Conservation (phyloP, 1,140 invertebrate genomes). For the Neocloeon triangulifer region DNA sequence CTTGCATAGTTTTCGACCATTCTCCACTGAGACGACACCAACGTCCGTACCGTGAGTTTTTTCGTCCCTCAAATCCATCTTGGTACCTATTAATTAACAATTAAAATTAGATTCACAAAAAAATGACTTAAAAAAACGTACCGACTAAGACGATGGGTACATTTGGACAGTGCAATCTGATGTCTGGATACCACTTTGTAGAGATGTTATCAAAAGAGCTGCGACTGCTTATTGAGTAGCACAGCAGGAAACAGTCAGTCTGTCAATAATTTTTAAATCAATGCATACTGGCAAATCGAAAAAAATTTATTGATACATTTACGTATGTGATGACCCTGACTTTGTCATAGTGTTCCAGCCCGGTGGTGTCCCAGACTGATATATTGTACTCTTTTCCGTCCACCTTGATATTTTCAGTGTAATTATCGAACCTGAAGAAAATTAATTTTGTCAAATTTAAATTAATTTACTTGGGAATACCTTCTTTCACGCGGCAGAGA, state of each 20-base stretch:
- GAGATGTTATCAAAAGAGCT: conserved; percentile 76
- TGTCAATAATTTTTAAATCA: conserved; percentile 16
- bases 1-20: conserved; percentile 54
- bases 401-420: conserved; percentile 46
- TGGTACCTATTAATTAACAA: conserved; percentile 47
- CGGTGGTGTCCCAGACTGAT: conserved; percentile 82
- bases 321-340: conserved; percentile 77
- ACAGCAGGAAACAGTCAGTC: conserved; percentile 75
- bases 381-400: conserved; percentile 53
- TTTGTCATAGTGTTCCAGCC: conserved; percentile 90
- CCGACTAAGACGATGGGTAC: conserved; percentile 79
- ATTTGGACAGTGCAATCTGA: conserved; percentile 66
- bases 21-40: too few relatives aligned
- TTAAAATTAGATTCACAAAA: too few relatives aligned
- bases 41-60: too few relatives aligned
- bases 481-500: too few relatives aligned
- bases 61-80: conserved; percentile 38
- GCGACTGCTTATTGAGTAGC: conserved; percentile 67
- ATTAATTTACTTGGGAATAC: too few relatives aligned
- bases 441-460: too few relatives aligned
- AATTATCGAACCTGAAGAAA: conserved; percentile 60
- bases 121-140: conserved; percentile 33
- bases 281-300: not conserved
- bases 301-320: conserved; percentile 52
- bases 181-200: conserved; percentile 87